A percentile compares a stretch with the other conserved stretches of the same genome.
Conservation (phyloP, 2,888 invertebrate genomes). For the Caenorhabditis sinica region DNA sequence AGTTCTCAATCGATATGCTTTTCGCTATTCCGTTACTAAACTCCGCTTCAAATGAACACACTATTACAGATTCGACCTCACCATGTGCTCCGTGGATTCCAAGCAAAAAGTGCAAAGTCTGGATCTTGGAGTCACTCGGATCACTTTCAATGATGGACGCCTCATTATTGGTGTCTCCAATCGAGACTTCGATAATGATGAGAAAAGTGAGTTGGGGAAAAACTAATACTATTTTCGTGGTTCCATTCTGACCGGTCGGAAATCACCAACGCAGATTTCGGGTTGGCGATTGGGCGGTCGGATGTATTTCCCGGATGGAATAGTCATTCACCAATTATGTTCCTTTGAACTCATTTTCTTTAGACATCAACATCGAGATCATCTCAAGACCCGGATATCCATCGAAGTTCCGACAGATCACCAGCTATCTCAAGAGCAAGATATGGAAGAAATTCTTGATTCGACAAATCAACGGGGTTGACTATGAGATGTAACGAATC, state of each 20-base stretch:
- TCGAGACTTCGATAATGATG: constrained; percentile 14
- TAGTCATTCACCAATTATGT: too few relatives aligned
- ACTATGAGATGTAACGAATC: constrained; percentile 19
- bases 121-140: constrained; percentile 17
- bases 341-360: not conserved
- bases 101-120: constrained; percentile 4
- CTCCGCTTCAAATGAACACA: too few relatives aligned
- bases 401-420: constrained; percentile 9
- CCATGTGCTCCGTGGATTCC: constrained; percentile 16
- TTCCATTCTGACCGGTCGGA: too few relatives aligned
- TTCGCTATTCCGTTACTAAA: too few relatives aligned
- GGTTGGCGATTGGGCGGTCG: too few relatives aligned
- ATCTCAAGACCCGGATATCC: not conserved
- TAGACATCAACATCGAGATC: not conserved
- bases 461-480: constrained; percentile 28
- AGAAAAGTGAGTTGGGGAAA: constrained; percentile 17
- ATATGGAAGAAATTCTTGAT: not conserved
- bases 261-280: too few relatives aligned
- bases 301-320: too few relatives aligned
- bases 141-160: constrained; percentile 21
- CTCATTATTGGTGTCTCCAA: constrained; percentile 1
- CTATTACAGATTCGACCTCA: constrained; percentile 34
- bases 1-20: too few relatives aligned
- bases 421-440: not conserved
- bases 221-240: not conserved